Base-by-base conservation (phyloP, 2,113 vertebrate species). In the Cygnus atratus region DNA sequence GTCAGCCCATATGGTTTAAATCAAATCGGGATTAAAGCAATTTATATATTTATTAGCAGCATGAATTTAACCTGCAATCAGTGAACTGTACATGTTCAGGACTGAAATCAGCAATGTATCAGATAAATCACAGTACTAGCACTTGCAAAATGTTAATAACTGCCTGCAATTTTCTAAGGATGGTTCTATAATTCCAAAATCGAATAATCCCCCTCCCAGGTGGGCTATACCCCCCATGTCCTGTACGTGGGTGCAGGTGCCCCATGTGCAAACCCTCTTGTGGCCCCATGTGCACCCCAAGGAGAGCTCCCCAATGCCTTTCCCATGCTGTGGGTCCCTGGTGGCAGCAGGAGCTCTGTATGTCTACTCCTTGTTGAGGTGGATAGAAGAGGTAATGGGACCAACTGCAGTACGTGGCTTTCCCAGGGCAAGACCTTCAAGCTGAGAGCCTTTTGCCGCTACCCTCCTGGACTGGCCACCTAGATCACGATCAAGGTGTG, bases 261-360 rank as follows among this genome's bases (percentile, higher is more conserved):
- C 35, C 39, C 28, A 3, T 1, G 7, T 13, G 50, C 54, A 65
- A 26, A 59, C 15, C 12, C 15, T 50, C 25, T 2, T 37, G 1
- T 1, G 3, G 10, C 24, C 35, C 17, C 29, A 3, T 1, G 5
- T 3, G 28, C 28, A 29, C 37, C 50, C 71, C 5, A 18, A 37
- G 66, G 18, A 78, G 28, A 3, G 4, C 3, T 4, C 2, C 8
- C 15, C 28, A 1, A 0, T 15, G 20, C 10, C 8, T 21, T 20
- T 19, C 21, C 26, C 0, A 0, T 22, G 80, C 76, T 63, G 15
- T 39, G 43, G 19, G 31, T 58, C 48, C 21, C 0, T 7, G 52
- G 35, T 41, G 37, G 62, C 37, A 65, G 26, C 43, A 44, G 39
- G 10, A 80, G 28, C 8, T 62, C 21, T 91, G 24, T 5, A 10